A percentile compares a stretch with the other conserved stretches of the same genome.
These are phyloP conservation scores for Stenchaetothrips biformis DNA, from an alignment of 2,888 invertebrate species.

Conservation along the genomic window DNA sequence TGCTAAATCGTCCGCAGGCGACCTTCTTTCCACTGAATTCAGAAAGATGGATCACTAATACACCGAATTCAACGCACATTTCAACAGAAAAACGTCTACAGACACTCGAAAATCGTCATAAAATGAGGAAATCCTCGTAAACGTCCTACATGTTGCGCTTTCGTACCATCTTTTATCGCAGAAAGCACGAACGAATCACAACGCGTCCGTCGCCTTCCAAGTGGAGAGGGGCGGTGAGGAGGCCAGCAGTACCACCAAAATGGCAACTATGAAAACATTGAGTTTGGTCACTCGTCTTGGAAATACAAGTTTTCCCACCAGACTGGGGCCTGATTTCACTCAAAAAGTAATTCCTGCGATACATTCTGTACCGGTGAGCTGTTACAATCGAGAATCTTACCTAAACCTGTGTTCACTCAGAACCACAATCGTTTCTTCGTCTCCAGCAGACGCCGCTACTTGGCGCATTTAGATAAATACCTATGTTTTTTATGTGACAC, in stretches of 20 bases:
- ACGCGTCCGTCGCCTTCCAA: conserved; percentile 18
- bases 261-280: conserved; percentile 21
- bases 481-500: too few relatives aligned
- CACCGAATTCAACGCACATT: not conserved
- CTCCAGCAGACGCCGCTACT: not conserved
- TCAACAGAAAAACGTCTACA: not conserved
- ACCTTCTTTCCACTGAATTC: not conserved
- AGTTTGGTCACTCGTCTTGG: not conserved
- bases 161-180: conserved; percentile 24
- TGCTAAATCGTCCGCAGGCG: not conserved
- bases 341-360: not conserved
- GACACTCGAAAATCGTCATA: conserved; percentile 13
- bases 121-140: conserved; percentile 9
- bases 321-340: not conserved
- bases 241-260: not conserved
- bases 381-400: not conserved
- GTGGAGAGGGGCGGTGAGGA: conserved; percentile 19
- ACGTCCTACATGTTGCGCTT: conserved; percentile 24
- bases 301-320: not conserved
- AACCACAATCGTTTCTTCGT: too few relatives aligned
- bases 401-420: too few relatives aligned
- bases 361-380: not conserved
- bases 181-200: conserved; percentile 24
- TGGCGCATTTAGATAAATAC: not conserved
- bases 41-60: not conserved